phyloP scores from a whole-genome alignment of 2,797 vertebrate species.

The Malurus leucopterus region DNA sequence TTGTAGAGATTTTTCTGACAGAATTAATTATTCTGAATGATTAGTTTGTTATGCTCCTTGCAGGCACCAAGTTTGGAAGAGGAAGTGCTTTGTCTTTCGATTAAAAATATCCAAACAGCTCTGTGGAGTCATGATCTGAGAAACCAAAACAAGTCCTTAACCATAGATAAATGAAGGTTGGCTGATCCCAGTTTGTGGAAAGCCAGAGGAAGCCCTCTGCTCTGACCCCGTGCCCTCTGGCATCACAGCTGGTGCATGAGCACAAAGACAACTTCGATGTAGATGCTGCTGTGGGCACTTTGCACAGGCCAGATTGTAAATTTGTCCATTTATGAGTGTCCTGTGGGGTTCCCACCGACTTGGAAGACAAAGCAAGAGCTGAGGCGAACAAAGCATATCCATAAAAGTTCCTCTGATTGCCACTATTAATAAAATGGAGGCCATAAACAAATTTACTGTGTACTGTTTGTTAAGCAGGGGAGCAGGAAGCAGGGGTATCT shows the following conservation, averaged over 20 bases:
- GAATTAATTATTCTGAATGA: slow-evolving; percentile 65
- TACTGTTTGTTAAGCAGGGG: slow-evolving; percentile 27
- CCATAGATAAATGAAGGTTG: slow-evolving; percentile 57
- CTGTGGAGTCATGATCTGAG: slow-evolving; percentile 62
- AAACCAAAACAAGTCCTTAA: slow-evolving; percentile 66
- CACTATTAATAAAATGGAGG: slow-evolving; percentile 60
- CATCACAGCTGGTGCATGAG: slow-evolving; percentile 68
- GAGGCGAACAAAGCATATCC: slow-evolving; percentile 52
- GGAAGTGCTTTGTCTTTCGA: slow-evolving; percentile 67
- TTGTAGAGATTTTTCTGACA: slow-evolving; percentile 66
- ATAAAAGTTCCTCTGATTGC: slow-evolving; percentile 58
- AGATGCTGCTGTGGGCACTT: slow-evolving; percentile 64
- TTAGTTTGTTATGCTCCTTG: slow-evolving; percentile 58
- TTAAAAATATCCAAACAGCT: slow-evolving; percentile 69
- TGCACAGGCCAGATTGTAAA: slow-evolving; percentile 69
- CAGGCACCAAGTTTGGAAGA: slow-evolving; percentile 55
- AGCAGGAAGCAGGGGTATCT: not conserved
- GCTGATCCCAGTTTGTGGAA: slow-evolving; percentile 32
- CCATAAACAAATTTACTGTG: slow-evolving; percentile 56
- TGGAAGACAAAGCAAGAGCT: slow-evolving; percentile 56
- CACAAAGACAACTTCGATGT: slow-evolving; percentile 64
- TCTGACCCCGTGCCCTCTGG: slow-evolving; percentile 53
- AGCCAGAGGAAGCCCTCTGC: slow-evolving; percentile 50
- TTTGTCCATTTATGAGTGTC: slow-evolving; percentile 70
- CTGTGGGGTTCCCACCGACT: slow-evolving; percentile 59